Percentiles rank a stretch among this genome's conserved stretches.
Conservation (phyloP, 2,888 invertebrate genomes). For the Cephus sareptanus region DNA sequence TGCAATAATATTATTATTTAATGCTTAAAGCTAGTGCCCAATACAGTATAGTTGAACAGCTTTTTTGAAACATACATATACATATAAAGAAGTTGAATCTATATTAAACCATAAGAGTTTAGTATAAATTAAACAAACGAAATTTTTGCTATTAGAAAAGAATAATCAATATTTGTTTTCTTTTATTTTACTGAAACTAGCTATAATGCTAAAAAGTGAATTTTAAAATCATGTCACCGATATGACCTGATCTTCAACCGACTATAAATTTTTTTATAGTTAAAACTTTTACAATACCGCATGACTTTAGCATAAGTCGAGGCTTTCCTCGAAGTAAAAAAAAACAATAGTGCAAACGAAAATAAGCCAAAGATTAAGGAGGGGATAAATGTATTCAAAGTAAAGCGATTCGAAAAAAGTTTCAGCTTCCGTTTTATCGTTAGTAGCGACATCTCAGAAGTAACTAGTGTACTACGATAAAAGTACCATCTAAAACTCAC, state of each 20-base stretch:
- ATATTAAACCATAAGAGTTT: neutral
- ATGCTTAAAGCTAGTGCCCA: neutral
- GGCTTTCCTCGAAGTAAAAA: neutral
- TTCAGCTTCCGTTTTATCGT: neutral
- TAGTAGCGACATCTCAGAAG: too few species aligned
- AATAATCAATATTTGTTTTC: neutral
- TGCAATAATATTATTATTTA: neutral
- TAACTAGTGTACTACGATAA: too few species aligned
- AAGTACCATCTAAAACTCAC: too few species aligned
- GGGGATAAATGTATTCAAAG: neutral
- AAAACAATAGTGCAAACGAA: neutral
- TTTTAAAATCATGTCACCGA: neutral
- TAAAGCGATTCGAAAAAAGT: neutral
- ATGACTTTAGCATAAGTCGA: neutral
- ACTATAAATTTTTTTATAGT: neutral
- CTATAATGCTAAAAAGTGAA: neutral
- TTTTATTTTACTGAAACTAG: neutral
- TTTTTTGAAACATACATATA: neutral
- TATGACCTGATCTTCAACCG: neutral
- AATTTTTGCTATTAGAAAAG: neutral
- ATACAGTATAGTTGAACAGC: neutral
- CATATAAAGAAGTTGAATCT: neutral
- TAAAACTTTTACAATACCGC: neutral
- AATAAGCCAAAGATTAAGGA: neutral
- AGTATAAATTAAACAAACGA: neutral